These are phyloP conservation scores for Carapus acus DNA, from an alignment of 2,797 vertebrate species.

Conservation along the genomic window DNA sequence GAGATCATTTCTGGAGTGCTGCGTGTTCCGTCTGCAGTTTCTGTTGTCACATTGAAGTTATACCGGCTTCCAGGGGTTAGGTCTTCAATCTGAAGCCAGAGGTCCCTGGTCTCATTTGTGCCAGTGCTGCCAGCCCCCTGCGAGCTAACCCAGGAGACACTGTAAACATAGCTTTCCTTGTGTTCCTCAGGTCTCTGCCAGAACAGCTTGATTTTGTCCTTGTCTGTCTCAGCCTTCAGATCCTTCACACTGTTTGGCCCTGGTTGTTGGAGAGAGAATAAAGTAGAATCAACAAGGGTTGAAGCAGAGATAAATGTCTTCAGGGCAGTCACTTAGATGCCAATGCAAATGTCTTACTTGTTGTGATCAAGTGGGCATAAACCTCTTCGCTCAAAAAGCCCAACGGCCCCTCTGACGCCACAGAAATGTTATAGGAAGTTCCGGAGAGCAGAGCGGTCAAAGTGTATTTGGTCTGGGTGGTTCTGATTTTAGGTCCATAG, in stretches of 20 bases:
- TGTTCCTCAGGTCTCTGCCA: constrained; percentile 38
- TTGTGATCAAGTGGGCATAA: constrained; percentile 34
- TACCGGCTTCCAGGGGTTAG: constrained; percentile 57
- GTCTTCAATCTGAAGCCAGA: fast-evolving
- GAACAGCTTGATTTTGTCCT: not conserved
- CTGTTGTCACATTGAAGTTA: constrained; percentile 50
- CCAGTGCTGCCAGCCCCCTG: fast-evolving
- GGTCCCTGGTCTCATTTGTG: fast-evolving
- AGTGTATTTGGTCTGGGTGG: not conserved
- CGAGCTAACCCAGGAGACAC: constrained; percentile 30
- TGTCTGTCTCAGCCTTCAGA: not conserved
- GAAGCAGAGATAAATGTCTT: not conserved
- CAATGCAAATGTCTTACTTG: constrained; percentile 62
- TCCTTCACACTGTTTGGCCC: constrained; percentile 39
- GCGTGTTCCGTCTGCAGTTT: constrained; percentile 54
- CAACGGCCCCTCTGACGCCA: constrained; percentile 52
- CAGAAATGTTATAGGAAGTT: constrained; percentile 59
- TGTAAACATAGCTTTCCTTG: constrained; percentile 45
- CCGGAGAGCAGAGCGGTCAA: constrained; percentile 56
- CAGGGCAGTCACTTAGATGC: not conserved
- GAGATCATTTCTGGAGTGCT: not conserved
- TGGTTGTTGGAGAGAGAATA: constrained; percentile 29
- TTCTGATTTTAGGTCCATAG: not conserved
- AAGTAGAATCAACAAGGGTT: constrained; percentile 6
- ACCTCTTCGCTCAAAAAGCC: constrained; percentile 47